A percentile compares a stretch with the other conserved stretches of the same genome.
Evolutionary conservation across 2,888 invertebrate genomes (phyloP).

Genomic region (Nemoura dubitans): DNA sequence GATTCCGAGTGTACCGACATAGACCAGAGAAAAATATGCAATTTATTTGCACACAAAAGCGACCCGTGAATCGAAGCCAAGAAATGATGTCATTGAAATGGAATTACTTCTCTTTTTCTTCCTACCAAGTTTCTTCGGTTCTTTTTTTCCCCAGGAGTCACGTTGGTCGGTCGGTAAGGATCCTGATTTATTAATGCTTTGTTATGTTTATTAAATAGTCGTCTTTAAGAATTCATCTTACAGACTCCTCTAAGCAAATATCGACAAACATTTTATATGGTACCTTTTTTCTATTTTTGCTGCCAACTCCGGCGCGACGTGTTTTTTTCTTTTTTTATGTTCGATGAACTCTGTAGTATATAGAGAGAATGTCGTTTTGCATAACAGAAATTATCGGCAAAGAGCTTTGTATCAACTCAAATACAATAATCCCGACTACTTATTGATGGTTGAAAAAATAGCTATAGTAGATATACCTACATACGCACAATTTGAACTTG

Average conservation of each 20-base stretch:
- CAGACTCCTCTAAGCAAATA: slow-evolving; percentile 13
- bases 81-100: slow-evolving; percentile 26
- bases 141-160: not conserved
- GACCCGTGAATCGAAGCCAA: not conserved
- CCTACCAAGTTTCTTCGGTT: not conserved
- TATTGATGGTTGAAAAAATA: too few relatives aligned
- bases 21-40: not conserved
- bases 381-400: not conserved
- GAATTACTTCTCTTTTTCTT: slow-evolving; percentile 22
- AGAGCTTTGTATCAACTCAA: not conserved
- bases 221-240: slow-evolving; percentile 21
- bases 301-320: not conserved
- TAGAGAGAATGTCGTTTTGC: not conserved
- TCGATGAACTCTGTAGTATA: not conserved
- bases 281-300: slow-evolving; percentile 1
- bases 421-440: not conserved
- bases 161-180: slow-evolving; percentile 8
- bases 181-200: slow-evolving; percentile 42
- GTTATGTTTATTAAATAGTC: slow-evolving; percentile 42
- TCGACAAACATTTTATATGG: slow-evolving; percentile 7
- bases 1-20: not conserved
- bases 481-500: not conserved
- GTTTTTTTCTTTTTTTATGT: not conserved
- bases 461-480: too few relatives aligned
- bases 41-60: not conserved